Base-by-base conservation (phyloP, 1,140 invertebrate genomes). In the Teleopsis dalmanni region DNA sequence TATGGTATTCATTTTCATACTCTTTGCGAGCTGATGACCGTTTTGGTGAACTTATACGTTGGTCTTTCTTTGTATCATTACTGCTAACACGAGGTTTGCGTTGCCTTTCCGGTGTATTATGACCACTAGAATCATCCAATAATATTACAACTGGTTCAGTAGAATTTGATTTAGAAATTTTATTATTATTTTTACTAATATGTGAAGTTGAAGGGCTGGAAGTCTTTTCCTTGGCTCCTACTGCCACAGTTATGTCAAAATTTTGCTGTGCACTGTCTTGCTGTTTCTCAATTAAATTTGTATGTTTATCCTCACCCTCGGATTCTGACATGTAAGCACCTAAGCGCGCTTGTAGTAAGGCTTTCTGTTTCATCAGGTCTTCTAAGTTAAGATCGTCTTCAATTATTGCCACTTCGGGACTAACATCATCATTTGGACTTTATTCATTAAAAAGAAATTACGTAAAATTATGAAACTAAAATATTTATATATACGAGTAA, bases 331-430 rank as follows among this genome's bases (percentile, higher is more conserved):
- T 69, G 52, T 79, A 80, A 29, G 76, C 78, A 29, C 78, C 78
- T 31, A 83, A 64, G 31, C 79, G 73, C 18, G 80, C 80, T 62
- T 83, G 80, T 47, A 83, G 65, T 16, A 81, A 56, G 65, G 86
- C 87, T 72, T 91, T 91, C 69, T 91, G 87, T 58, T 83, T 83
- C 87, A 91, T 91, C 49, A 92, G 71, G 53, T 91, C 88, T 64
- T 91, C 88, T 7, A 91, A 70, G 70, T 91, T 88, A 50, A 91
- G 81, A 57, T 91, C 88, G 61, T 90, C 87, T 66, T 90, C 87
- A 46, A 88, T 82, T 22, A 87, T 79, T 6, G 78, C 77, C 45
- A 87, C 78, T 58, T 87, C 83, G 23, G 86, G 85, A 52, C 83
- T 87, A 54, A 83, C 83, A 54, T 81, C 79, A 62, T 88, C 85